A percentile compares a stretch with the other conserved stretches of the same genome.
phyloP scores from a whole-genome alignment of 2,797 vertebrate genomes.

The Borostomias antarcticus region DNA sequence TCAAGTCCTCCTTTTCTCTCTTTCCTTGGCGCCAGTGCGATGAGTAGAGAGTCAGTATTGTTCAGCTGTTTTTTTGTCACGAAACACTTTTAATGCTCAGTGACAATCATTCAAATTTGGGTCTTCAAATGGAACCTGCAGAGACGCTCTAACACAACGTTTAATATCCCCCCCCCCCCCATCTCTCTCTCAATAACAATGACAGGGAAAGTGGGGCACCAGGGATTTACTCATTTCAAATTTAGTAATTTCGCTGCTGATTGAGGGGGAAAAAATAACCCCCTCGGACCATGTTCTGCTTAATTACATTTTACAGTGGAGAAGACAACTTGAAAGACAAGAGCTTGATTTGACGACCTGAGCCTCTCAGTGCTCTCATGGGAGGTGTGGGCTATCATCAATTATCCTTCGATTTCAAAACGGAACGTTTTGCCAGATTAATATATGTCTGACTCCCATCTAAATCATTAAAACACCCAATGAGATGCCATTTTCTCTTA shows the following conservation, averaged over 20 bases:
- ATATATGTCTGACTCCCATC: slow-evolving; percentile 70
- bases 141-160: slow-evolving; percentile 66
- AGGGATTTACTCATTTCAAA: slow-evolving; percentile 79
- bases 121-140: slow-evolving; percentile 61
- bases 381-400: slow-evolving; percentile 60
- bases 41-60: slow-evolving; percentile 47
- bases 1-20: neutral
- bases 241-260: slow-evolving; percentile 75
- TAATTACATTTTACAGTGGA: slow-evolving; percentile 81
- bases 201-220: slow-evolving; percentile 62
- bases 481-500: slow-evolving; percentile 65
- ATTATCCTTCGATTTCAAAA: slow-evolving; percentile 78
- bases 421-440: slow-evolving; percentile 69
- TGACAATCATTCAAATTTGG: slow-evolving; percentile 72
- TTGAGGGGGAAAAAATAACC: slow-evolving; percentile 69
- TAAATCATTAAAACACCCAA: slow-evolving; percentile 65
- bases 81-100: slow-evolving; percentile 59
- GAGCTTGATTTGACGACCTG: slow-evolving; percentile 67
- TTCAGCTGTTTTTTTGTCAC: slow-evolving; percentile 50
- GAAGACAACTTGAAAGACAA: slow-evolving; percentile 77
- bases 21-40: slow-evolving; percentile 9
- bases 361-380: slow-evolving; percentile 45
- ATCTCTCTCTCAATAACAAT: slow-evolving; percentile 45
- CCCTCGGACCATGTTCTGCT: slow-evolving; percentile 77
- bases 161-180: slow-evolving; percentile 63